A percentile compares a stretch with the other conserved stretches of the same genome.
Evolutionary conservation across 2,113 vertebrate species (phyloP).

Genomic region (Pardalotus punctatus): DNA sequence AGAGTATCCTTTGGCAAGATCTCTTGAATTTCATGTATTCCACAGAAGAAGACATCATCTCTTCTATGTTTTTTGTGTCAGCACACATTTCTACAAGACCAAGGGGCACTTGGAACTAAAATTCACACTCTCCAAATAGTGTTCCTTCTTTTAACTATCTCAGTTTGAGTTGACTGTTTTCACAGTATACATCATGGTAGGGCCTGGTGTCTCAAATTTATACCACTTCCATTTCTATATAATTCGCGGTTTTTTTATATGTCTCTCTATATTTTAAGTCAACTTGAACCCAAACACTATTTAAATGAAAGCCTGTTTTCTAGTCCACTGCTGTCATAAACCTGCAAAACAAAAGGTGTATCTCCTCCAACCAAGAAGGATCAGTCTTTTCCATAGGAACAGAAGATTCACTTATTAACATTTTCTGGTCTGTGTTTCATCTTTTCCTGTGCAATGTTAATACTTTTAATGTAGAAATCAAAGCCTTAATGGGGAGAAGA

Average conservation of each 20-base stretch:
- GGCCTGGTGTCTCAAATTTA: neutral
- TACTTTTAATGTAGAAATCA: neutral
- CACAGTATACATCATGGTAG: neutral
- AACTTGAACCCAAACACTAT: neutral
- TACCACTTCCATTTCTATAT: neutral
- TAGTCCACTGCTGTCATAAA: neutral
- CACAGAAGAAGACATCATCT: neutral
- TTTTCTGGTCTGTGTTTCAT: neutral
- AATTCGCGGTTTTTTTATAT: neutral
- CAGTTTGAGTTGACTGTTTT: neutral
- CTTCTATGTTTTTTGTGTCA: neutral
- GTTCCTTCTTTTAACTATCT: neutral
- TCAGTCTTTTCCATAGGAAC: neutral
- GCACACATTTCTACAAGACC: neutral
- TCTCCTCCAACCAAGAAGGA: neutral
- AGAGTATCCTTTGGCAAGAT: neutral
- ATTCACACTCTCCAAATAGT: neutral
- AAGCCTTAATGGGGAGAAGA: neutral
- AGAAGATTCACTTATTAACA: neutral
- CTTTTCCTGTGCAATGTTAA: neutral
- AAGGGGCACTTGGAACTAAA: neutral
- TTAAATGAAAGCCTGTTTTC: neutral
- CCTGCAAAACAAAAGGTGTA: neutral
- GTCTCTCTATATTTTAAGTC: neutral
- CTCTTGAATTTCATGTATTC: neutral